Percentiles rank a stretch among this genome's conserved stretches.
Conservation (phyloP, 2,888 invertebrate genomes). For the Hofmannophila pseudospretella region DNA sequence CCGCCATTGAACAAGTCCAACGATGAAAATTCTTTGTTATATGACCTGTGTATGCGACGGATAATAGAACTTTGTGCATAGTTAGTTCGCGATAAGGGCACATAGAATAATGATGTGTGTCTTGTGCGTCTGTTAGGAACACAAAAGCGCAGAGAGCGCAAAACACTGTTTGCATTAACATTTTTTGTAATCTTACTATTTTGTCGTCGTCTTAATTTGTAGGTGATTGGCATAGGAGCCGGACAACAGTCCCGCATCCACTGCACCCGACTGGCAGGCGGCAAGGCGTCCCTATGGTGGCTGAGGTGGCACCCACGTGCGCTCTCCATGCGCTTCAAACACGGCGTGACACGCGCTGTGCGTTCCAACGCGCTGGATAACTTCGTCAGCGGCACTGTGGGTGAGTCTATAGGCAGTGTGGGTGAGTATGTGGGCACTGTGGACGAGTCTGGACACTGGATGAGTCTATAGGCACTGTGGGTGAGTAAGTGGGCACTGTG, state of each 20-base stretch:
- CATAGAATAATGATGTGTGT: no score
- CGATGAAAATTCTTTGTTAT: no score
- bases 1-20: no score
- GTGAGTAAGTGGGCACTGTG: neutral
- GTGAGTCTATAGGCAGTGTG: constrained; percentile 72
- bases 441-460: neutral
- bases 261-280: constrained; percentile 97
- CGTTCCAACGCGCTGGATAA: constrained; percentile 97
- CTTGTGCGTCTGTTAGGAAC: no score
- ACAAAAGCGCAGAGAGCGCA: no score
- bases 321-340: constrained; percentile 86
- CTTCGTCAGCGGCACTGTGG: constrained; percentile 94
- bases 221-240: constrained; percentile 97
- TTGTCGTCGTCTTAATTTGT: no score
- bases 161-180: no score
- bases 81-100: no score
- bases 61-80: no score
- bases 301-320: constrained; percentile 94
- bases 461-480: neutral
- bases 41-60: no score
- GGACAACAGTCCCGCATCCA: constrained; percentile 99
- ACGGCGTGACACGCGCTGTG: constrained; percentile 92
- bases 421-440: neutral
- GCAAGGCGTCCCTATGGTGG: constrained; percentile 99
- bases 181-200: no score